phyloP scores from a whole-genome alignment of 2,797 vertebrate species.

The Channa striata region DNA sequence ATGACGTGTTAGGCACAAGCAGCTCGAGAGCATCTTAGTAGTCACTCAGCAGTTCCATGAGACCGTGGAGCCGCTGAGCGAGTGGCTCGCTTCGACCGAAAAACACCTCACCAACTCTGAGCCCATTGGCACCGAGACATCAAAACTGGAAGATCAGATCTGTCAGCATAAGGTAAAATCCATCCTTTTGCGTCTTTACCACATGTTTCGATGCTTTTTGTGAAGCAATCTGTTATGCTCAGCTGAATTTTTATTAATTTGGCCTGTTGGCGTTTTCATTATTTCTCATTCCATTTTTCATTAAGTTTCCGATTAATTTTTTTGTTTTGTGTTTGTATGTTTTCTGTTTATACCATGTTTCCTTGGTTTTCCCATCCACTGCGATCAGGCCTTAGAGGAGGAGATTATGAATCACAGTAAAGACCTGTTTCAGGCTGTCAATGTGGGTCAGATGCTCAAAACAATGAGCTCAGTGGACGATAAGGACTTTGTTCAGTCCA shows the following conservation, averaged over 20 bases:
- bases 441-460: slow-evolving; percentile 93
- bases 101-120: slow-evolving; percentile 93
- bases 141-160: slow-evolving; percentile 95
- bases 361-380: slow-evolving; percentile 56
- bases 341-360: slow-evolving; percentile 64
- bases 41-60: slow-evolving; percentile 97
- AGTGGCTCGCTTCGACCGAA: slow-evolving; percentile 91
- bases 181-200: background rate
- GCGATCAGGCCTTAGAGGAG: slow-evolving; percentile 92
- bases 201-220: slow-evolving; percentile 27
- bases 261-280: slow-evolving; percentile 42
- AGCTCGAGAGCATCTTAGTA: slow-evolving; percentile 93
- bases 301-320: slow-evolving; percentile 68
- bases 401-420: slow-evolving; percentile 92
- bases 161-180: slow-evolving; percentile 90
- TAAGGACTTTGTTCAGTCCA: slow-evolving; percentile 94
- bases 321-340: slow-evolving; percentile 60
- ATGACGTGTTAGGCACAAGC: slow-evolving; percentile 87
- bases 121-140: slow-evolving; percentile 93
- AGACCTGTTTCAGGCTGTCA: slow-evolving; percentile 92
- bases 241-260: slow-evolving; percentile 39
- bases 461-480: slow-evolving; percentile 93
- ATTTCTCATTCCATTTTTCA: slow-evolving; percentile 66
- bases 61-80: slow-evolving; percentile 91
- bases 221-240: slow-evolving; percentile 9